A percentile compares a stretch with the other conserved stretches of the same genome.
Evolutionary conservation across 1,140 invertebrate species (phyloP).

Genomic region (Brachionus calyciflorus): DNA sequence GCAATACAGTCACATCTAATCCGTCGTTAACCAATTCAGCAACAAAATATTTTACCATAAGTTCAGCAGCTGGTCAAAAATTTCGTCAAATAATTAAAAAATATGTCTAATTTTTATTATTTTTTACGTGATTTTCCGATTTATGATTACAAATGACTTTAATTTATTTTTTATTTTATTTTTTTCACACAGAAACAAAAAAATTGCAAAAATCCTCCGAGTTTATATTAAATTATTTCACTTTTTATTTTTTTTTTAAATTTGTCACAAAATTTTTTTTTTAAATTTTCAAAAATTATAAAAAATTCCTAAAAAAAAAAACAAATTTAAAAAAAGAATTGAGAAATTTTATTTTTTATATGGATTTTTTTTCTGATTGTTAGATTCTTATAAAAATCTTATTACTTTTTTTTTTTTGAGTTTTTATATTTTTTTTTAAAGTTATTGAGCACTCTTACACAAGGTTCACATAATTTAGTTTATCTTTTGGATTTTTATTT

Average conservation of each 20-base stretch:
- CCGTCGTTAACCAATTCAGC: conserved; percentile 16
- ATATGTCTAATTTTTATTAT: conserved; percentile 24
- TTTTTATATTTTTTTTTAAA: not conserved
- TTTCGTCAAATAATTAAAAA: conserved; percentile 46
- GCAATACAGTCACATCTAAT: not conserved
- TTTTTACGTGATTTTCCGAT: not conserved
- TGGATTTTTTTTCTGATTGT: not conserved
- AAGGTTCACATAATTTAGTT: too few relatives aligned
- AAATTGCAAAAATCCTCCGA: conserved; percentile 29
- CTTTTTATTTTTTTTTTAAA: not conserved
- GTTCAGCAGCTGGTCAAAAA: conserved; percentile 46
- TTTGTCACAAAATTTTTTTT: not conserved
- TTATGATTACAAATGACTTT: conserved; percentile 3
- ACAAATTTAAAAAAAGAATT: conserved; percentile 1
- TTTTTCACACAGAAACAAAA: too few relatives aligned
- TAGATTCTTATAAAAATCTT: conserved; percentile 11
- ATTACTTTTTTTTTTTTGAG: not conserved
- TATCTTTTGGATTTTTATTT: too few relatives aligned
- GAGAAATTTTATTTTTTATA: not conserved
- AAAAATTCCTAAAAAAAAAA: too few relatives aligned
- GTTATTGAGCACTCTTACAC: not conserved
- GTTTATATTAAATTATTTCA: conserved; percentile 37
- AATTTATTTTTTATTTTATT: too few relatives aligned
- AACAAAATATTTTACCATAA: conserved; percentile 39
- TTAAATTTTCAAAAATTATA: not conserved